Evolutionary conservation across 1,140 invertebrate genomes (phyloP).

Genomic region (Chlorops oryzae): DNA sequence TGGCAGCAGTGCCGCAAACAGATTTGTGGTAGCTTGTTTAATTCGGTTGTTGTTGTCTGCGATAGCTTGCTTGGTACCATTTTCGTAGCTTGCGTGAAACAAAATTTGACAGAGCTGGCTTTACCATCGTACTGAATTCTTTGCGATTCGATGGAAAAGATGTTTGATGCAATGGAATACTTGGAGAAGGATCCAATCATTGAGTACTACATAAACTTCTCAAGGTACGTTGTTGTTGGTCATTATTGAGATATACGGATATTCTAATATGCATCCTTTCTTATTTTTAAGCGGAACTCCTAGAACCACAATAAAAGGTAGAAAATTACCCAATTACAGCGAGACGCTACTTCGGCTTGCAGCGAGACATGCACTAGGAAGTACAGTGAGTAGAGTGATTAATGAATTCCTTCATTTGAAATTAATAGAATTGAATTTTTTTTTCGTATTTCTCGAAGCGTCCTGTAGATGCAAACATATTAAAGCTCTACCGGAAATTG

Average conservation of each 20-base stretch:
- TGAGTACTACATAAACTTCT: background rate
- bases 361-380: background rate
- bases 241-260: background rate
- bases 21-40: too few species aligned
- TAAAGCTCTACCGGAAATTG: conserved; percentile 4
- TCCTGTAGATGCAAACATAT: background rate
- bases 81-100: too few species aligned
- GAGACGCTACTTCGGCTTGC: conserved; percentile 1
- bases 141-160: too few species aligned
- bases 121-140: too few species aligned
- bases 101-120: too few species aligned
- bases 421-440: background rate
- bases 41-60: too few species aligned
- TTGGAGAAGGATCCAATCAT: conserved; percentile 1
- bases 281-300: background rate
- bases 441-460: too few species aligned
- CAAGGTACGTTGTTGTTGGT: background rate
- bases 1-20: too few species aligned
- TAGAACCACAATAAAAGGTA: background rate
- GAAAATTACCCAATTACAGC: conserved; percentile 6
- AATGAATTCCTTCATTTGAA: background rate
- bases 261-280: background rate
- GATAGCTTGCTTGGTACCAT: too few species aligned
- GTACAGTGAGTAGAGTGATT: background rate
- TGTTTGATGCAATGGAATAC: too few species aligned